Percentiles rank a stretch among this genome's conserved stretches.
These are phyloP conservation scores for Bostrychus sinensis DNA, from an alignment of 2,113 vertebrate genomes.

Conservation along the genomic window DNA sequence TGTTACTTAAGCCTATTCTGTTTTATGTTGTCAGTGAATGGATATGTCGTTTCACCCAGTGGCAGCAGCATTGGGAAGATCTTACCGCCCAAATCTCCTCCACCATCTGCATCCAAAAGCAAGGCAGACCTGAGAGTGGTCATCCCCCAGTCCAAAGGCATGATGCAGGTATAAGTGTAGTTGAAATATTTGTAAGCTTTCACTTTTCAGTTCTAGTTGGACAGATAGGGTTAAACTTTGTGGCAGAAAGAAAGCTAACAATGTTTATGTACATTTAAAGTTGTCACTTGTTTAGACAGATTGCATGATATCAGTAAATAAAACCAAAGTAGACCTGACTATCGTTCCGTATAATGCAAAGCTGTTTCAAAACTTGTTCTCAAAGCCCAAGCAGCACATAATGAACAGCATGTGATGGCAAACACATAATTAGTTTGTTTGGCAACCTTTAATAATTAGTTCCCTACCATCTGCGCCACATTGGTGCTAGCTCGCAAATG, in stretches of 20 bases:
- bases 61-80: slow-evolving; percentile 86
- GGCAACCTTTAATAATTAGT: slow-evolving; percentile 30
- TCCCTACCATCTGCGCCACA: slow-evolving; percentile 43
- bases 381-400: slow-evolving; percentile 8
- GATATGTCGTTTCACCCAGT: slow-evolving; percentile 82
- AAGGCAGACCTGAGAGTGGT: slow-evolving; percentile 94
- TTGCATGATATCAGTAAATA: not conserved
- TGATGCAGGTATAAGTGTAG: slow-evolving; percentile 85
- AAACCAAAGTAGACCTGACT: not conserved
- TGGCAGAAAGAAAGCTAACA: not conserved
- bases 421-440: slow-evolving; percentile 15
- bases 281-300: no score
- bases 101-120: slow-evolving; percentile 80
- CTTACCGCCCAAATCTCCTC: slow-evolving; percentile 87
- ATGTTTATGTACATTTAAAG: no score
- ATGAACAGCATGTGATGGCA: slow-evolving; percentile 16
- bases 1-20: not conserved
- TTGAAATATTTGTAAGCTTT: slow-evolving; percentile 62
- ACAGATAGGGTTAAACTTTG: not conserved
- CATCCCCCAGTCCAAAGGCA: slow-evolving; percentile 91
- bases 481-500: slow-evolving; percentile 19
- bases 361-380: slow-evolving; percentile 1
- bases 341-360: not conserved
- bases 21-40: slow-evolving; percentile 82
- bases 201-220: not conserved